These are phyloP conservation scores for Urosaurus nigricauda DNA, from an alignment of 2,797 vertebrate species.

Conservation along the genomic window DNA sequence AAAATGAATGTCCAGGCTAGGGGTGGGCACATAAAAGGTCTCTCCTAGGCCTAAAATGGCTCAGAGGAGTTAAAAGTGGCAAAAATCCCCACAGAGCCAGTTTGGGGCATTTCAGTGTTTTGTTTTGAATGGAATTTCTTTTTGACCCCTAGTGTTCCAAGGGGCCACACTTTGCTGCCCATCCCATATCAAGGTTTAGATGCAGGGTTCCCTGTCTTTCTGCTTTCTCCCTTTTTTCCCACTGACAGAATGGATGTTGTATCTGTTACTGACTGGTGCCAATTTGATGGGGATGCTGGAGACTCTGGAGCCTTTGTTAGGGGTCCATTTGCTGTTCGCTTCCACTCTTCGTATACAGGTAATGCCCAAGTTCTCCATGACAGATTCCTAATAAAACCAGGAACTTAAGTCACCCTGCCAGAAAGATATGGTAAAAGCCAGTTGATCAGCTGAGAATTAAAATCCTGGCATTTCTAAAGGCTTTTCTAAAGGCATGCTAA, in stretches of 20 bases:
- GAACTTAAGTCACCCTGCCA: background rate
- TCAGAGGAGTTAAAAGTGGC: too few species aligned
- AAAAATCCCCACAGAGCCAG: too few species aligned
- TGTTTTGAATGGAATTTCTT: too few species aligned
- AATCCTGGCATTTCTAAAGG: background rate
- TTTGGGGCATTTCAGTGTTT: background rate
- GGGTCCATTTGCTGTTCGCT: slow-evolving; percentile 82
- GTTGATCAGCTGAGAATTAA: background rate
- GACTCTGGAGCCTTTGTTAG: slow-evolving; percentile 81
- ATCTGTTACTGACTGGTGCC: slow-evolving; percentile 80
- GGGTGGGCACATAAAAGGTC: too few species aligned
- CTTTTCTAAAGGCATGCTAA: background rate
- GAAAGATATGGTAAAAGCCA: background rate
- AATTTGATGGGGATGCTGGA: slow-evolving; percentile 72
- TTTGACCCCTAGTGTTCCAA: too few species aligned
- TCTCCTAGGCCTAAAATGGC: too few species aligned
- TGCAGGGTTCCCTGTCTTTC: background rate
- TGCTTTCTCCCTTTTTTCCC: background rate
- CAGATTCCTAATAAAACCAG: background rate
- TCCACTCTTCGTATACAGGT: slow-evolving; percentile 83
- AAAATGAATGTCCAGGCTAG: too few species aligned
- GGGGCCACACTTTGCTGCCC: too few species aligned
- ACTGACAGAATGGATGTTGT: slow-evolving; percentile 79
- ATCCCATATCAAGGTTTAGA: background rate
- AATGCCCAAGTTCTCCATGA: background rate